Base-by-base conservation (phyloP, 2,888 invertebrate species). In the Protophormia terraenovae region DNA sequence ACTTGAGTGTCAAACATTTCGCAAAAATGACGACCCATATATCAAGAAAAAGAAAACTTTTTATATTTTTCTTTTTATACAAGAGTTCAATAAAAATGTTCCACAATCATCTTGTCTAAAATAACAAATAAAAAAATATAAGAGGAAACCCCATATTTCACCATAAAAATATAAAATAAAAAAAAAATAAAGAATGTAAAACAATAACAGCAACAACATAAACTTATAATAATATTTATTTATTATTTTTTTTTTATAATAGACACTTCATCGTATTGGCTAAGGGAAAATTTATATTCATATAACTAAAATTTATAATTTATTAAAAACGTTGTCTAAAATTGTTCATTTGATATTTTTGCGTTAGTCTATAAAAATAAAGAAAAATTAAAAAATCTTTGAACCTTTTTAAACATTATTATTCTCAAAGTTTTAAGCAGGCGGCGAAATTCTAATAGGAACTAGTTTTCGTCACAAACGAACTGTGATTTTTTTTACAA, bases 1-100 rank as follows among this genome's bases (percentile, higher is more conserved):
- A 24, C 27, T 53, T 64, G 75, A 75, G 75, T 53, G 53, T 12
- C 50, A 75, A 75, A 38, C 0, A 38, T 38, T 38, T n/a, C 14
- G 1, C n/a, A 38, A 38, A 38, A 38, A 38, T 38, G n/a, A 38
- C 38, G 38, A 38, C 38, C 38, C 38, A 38, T n/a, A 38, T 60
- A 35, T 60, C 4, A 27, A n/a, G n/a, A n/a, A n/a, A 32, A 4
- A 1, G 3, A 35, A 60, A 60, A 19, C 16, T 60, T 60, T 24
- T 58, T 45, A 19, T 47, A 3, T 47, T 19, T 19, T 47, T 47
- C 2, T 47, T 19, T 19, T 16, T 47, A 8, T 19, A 47, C 10
- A 47, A 19, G 19, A 19, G 35, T 60, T 60, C 32, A 60, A 60
- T 60, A 32, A 35, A 58, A 32, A 58, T 58, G 16, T 32, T 3